Conservation (phyloP, 2,797 vertebrate genomes). For the Dipus sagitta region DNA sequence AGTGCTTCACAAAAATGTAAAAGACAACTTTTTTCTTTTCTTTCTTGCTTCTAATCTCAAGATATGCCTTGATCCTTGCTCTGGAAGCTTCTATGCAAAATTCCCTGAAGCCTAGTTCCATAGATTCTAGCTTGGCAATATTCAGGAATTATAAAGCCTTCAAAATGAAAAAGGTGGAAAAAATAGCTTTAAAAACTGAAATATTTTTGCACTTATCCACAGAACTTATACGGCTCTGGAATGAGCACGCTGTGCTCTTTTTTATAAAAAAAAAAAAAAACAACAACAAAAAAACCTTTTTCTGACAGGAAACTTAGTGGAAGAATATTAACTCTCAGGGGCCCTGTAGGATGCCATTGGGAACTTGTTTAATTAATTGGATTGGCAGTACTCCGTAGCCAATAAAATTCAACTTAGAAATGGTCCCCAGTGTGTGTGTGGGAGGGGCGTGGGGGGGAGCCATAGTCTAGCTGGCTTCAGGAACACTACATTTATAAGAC, state of each 20-base stretch:
- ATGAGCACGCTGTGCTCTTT: not conserved
- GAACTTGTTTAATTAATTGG: not conserved
- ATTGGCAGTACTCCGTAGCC: not conserved
- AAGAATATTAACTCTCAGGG: not conserved
- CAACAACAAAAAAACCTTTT: no score
- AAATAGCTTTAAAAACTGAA: slow-evolving; percentile 18
- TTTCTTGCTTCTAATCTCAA: not conserved
- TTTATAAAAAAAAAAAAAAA: slow-evolving; percentile 19
- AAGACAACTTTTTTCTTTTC: not conserved
- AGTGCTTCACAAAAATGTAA: not conserved
- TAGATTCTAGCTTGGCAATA: not conserved
- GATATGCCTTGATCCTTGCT: not conserved
- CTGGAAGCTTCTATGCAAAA: not conserved
- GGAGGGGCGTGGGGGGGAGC: not conserved
- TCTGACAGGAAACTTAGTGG: not conserved
- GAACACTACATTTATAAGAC: slow-evolving; percentile 29
- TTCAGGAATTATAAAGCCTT: not conserved
- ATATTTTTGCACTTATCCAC: not conserved
- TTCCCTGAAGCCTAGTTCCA: not conserved
- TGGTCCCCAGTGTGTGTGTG: not conserved
- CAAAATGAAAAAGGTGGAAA: not conserved
- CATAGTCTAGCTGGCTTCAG: not conserved
- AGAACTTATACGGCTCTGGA: no score
- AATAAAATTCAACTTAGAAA: slow-evolving; percentile 62
- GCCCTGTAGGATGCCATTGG: not conserved